phyloP scores from a whole-genome alignment of 2,888 invertebrate species.

The Choreutis nemorana region DNA sequence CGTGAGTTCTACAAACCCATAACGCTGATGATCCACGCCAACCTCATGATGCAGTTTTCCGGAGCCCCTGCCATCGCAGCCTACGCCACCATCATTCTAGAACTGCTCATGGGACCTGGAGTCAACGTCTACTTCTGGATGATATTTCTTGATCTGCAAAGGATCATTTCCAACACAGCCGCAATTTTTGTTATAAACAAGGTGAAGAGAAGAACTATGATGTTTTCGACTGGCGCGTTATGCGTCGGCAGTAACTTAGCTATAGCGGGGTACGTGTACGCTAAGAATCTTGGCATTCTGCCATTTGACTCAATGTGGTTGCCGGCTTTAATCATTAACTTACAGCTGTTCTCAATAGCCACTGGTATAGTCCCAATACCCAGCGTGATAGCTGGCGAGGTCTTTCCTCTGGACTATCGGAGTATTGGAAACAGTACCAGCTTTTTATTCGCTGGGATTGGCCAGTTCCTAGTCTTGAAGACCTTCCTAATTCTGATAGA shows the following conservation, averaged over 20 bases:
- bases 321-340: constrained; percentile 12
- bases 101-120: constrained; percentile 12
- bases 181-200: constrained; percentile 15
- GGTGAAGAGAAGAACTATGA: constrained; percentile 5
- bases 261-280: constrained; percentile 6
- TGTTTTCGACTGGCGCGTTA: constrained; percentile 5
- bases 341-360: constrained; percentile 15
- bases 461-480: constrained; percentile 18
- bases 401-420: constrained; percentile 17
- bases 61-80: constrained; percentile 19
- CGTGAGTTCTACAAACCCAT: constrained; percentile 22
- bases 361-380: constrained; percentile 15
- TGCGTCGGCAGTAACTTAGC: constrained; percentile 3
- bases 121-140: constrained; percentile 13
- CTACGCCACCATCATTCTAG: constrained; percentile 15
- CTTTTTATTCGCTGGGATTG: constrained; percentile 19
- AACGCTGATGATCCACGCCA: constrained; percentile 20
- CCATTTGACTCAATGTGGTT: constrained; percentile 10
- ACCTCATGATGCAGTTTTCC: constrained; percentile 17
- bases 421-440: constrained; percentile 23
- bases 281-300: constrained; percentile 4
- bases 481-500: constrained; percentile 16
- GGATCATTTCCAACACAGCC: constrained; percentile 15
- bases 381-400: constrained; percentile 16
- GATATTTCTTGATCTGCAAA: constrained; percentile 14